These are phyloP conservation scores for Entomyzon cyanotis DNA, from an alignment of 2,113 vertebrate genomes.

Conservation along the genomic window DNA sequence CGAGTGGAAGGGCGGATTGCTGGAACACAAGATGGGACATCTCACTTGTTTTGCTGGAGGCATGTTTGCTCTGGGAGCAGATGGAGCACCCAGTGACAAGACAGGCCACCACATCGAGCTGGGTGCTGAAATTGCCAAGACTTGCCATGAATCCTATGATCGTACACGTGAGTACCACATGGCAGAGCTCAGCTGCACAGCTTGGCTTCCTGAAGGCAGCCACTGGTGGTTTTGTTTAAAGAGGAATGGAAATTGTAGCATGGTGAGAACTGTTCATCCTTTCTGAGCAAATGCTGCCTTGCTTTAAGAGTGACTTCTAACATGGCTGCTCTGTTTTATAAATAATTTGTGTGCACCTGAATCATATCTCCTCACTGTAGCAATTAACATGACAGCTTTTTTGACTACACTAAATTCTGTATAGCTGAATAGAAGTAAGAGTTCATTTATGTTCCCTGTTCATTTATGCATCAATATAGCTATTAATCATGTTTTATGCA, in stretches of 20 bases:
- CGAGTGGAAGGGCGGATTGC: slow-evolving; percentile 96
- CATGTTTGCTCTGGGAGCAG: slow-evolving; percentile 96
- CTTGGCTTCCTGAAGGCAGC: background rate
- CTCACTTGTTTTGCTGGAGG: slow-evolving; percentile 97
- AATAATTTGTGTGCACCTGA: background rate
- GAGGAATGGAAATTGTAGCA: background rate
- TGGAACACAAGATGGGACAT: slow-evolving; percentile 99
- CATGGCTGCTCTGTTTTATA: background rate
- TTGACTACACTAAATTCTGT: background rate
- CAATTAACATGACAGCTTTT: background rate
- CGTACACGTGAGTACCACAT: slow-evolving; percentile 81
- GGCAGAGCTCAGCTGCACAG: background rate
- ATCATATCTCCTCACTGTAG: background rate
- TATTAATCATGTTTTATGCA: background rate
- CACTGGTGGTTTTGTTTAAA: background rate
- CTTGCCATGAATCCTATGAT: slow-evolving; percentile 94
- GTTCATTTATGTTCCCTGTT: background rate
- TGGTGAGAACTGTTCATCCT: background rate
- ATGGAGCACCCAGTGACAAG: slow-evolving; percentile 84
- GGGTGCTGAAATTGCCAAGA: slow-evolving; percentile 93
- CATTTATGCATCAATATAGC: background rate
- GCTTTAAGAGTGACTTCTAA: background rate
- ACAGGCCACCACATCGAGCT: slow-evolving; percentile 92
- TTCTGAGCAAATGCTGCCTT: background rate
- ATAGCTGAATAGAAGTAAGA: background rate